These are phyloP conservation scores for Micromys minutus DNA, from an alignment of 2,113 vertebrate species.

Conservation along the genomic window DNA sequence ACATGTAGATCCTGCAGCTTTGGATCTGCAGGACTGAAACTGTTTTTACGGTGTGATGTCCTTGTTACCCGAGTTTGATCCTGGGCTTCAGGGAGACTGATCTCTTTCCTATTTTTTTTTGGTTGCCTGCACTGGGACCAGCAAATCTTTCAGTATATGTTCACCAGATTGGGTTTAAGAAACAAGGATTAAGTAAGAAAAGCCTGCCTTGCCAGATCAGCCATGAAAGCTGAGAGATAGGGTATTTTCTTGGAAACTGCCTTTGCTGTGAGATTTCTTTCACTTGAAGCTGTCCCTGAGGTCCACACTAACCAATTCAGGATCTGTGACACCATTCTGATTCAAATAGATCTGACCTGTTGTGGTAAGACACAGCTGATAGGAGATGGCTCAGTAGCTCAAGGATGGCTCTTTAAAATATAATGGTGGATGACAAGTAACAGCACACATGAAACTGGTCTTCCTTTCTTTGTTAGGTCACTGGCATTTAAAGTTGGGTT, in stretches of 20 bases:
- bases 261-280: slow-evolving; percentile 42
- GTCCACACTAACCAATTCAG: slow-evolving; percentile 23
- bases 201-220: background rate
- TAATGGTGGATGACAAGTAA: slow-evolving; percentile 16
- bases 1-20: background rate
- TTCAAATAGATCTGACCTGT: slow-evolving; percentile 65
- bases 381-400: background rate
- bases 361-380: slow-evolving; percentile 8
- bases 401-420: background rate
- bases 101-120: background rate
- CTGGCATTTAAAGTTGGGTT: background rate
- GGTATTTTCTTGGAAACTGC: slow-evolving; percentile 35
- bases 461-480: background rate
- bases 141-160: background rate
- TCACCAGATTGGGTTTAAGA: background rate
- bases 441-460: background rate
- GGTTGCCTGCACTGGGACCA: too few species aligned
- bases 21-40: background rate
- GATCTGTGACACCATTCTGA: slow-evolving; percentile 46
- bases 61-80: background rate
- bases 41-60: background rate
- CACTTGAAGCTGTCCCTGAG: background rate
- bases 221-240: background rate
- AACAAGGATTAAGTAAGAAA: background rate
- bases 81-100: background rate